A percentile compares a stretch with the other conserved stretches of the same genome.
Evolutionary conservation across 2,888 invertebrate species (phyloP).

Genomic region (Germaria angustata): DNA sequence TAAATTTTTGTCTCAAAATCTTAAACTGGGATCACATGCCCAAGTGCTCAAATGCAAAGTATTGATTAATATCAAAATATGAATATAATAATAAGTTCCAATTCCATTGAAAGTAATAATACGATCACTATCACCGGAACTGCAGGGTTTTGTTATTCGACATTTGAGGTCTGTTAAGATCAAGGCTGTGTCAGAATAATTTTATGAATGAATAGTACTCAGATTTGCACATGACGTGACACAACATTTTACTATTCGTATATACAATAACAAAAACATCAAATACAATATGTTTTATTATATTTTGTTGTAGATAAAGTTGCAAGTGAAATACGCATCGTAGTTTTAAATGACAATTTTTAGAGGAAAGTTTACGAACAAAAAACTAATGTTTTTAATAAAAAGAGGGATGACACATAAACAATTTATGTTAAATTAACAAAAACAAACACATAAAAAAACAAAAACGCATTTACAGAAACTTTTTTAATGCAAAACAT

Average conservation of each 20-base stretch:
- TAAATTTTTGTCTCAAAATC: too few relatives aligned
- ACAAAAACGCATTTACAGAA: too few relatives aligned
- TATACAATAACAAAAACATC: neutral
- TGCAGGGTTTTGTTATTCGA: neutral
- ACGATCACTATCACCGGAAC: neutral
- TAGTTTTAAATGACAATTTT: constrained; percentile 16
- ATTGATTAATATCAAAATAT: too few relatives aligned
- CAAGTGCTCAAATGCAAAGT: too few relatives aligned
- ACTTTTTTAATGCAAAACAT: neutral
- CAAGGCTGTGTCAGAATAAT: constrained; percentile 60
- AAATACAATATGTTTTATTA: neutral
- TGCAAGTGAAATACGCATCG: neutral
- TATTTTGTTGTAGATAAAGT: constrained; percentile 5
- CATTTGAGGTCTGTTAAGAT: constrained; percentile 46
- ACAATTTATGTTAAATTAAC: constrained; percentile 4
- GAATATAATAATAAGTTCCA: too few relatives aligned
- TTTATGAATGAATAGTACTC: constrained; percentile 45
- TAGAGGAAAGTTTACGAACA: neutral
- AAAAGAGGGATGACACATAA: constrained; percentile 22
- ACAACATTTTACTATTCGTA: neutral
- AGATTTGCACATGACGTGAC: neutral
- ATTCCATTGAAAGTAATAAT: too few relatives aligned
- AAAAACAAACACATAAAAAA: neutral
- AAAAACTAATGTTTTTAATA: neutral
- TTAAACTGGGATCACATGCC: too few relatives aligned